A percentile compares a stretch with the other conserved stretches of the same genome.
These are phyloP conservation scores for Pica pica DNA, from an alignment of 2,113 vertebrate species.

Conservation along the genomic window DNA sequence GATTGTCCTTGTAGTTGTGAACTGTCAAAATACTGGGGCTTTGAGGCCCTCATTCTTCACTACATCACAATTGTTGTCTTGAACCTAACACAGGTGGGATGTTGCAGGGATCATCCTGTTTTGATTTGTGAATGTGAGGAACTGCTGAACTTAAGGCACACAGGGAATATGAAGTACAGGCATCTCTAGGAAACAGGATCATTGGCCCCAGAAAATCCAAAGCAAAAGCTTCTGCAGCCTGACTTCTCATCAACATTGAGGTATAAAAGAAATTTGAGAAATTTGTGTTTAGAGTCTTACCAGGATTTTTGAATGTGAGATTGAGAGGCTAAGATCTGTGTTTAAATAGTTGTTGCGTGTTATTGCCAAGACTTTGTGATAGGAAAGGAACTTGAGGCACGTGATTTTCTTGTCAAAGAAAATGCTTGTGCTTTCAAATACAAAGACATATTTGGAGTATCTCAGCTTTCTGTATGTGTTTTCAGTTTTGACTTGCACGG, in stretches of 20 bases:
- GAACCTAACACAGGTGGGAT: background rate
- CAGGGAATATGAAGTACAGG: background rate
- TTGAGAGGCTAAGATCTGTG: background rate
- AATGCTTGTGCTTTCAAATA: background rate
- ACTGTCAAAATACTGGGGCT: background rate
- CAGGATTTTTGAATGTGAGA: background rate
- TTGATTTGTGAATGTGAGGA: background rate
- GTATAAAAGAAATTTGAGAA: background rate
- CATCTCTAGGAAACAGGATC: background rate
- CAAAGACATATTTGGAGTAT: background rate
- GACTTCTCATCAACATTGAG: background rate
- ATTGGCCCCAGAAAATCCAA: background rate
- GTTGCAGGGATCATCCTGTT: background rate
- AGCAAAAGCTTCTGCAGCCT: background rate
- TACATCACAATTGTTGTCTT: background rate
- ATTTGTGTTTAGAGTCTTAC: background rate
- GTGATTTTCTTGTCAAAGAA: background rate
- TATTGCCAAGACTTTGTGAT: background rate
- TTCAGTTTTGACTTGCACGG: background rate
- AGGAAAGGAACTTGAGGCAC: background rate
- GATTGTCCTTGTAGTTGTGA: background rate
- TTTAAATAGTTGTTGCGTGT: background rate
- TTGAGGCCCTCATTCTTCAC: background rate
- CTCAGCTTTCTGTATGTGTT: background rate
- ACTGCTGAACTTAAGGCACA: background rate